Conservation (phyloP, 2,797 vertebrate species). For the Benthosema pterotum region DNA sequence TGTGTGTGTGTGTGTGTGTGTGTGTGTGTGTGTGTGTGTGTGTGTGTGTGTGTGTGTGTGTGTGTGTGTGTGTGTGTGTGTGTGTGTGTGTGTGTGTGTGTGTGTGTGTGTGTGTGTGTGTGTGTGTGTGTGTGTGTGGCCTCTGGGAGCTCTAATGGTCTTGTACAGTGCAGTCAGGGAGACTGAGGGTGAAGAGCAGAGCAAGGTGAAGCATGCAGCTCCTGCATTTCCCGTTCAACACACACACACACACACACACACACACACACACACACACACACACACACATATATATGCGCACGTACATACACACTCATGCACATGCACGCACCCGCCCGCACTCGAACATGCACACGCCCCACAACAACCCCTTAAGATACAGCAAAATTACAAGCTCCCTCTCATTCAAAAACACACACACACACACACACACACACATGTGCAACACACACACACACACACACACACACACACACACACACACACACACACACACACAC, state of each 20-base stretch:
- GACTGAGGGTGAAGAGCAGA: slow-evolving; percentile 79
- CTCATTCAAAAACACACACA: slow-evolving; percentile 16
- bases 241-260: slow-evolving; percentile 33
- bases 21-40: too few relatives aligned
- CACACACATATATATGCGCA: slow-evolving; percentile 17
- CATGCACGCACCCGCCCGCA: slow-evolving; percentile 23
- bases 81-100: too few relatives aligned
- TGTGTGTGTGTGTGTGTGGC: slow-evolving; percentile 43
- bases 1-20: too few relatives aligned
- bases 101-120: too few relatives aligned
- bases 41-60: too few relatives aligned
- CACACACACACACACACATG: slow-evolving; percentile 8
- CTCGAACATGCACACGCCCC: slow-evolving; percentile 43
- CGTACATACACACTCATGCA: slow-evolving; percentile 20
- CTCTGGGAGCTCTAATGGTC: slow-evolving; percentile 78
- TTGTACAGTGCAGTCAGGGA: slow-evolving; percentile 75
- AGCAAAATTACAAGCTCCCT: neutral
- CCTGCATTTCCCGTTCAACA: slow-evolving; percentile 61
- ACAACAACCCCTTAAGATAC: neutral
- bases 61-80: too few relatives aligned
- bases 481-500: slow-evolving; percentile 32
- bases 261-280: slow-evolving; percentile 35
- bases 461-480: slow-evolving; percentile 31
- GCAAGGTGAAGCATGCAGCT: slow-evolving; percentile 76
- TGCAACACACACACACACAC: slow-evolving; percentile 27